Evolutionary conservation across 2,888 invertebrate genomes (phyloP).

Genomic region (Caenorhabditis sp.): DNA sequence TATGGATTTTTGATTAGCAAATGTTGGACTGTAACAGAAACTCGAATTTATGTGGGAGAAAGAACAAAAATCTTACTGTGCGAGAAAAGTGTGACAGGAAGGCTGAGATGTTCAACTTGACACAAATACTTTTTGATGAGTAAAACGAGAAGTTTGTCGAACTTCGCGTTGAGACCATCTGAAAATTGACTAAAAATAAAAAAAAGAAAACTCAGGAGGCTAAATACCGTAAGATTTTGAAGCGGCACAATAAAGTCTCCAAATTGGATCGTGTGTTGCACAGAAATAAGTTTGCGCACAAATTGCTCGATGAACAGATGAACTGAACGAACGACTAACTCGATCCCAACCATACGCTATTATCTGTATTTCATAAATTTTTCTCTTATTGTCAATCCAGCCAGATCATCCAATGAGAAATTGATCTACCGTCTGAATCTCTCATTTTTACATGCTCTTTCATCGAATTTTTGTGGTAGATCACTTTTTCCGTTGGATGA

Average conservation of each 20-base stretch:
- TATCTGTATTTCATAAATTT: slow-evolving; percentile 17
- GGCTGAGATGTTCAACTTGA: slow-evolving; percentile 29
- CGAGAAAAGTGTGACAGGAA: slow-evolving; percentile 34
- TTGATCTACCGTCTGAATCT: no score
- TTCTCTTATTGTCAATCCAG: no score
- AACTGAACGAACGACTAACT: slow-evolving; percentile 28
- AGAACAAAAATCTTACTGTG: no score
- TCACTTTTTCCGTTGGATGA: no score
- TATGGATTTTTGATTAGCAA: slow-evolving; percentile 20
- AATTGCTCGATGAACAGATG: slow-evolving; percentile 18
- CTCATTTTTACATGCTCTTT: no score
- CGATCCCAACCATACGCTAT: slow-evolving; percentile 44
- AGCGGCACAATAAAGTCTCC: slow-evolving; percentile 20
- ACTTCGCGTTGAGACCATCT: slow-evolving; percentile 16
- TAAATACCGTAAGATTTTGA: slow-evolving; percentile 12
- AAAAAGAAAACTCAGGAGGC: no score
- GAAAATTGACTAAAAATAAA: no score
- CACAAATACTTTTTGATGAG: slow-evolving; percentile 37
- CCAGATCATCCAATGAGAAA: no score
- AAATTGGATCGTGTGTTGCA: slow-evolving; percentile 38
- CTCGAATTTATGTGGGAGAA: not conserved
- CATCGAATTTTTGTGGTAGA: no score
- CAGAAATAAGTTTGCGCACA: slow-evolving; percentile 27
- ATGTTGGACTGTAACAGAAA: slow-evolving; percentile 29
- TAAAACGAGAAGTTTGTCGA: slow-evolving; percentile 32